Base-by-base conservation (phyloP, 2,797 vertebrate species). In the Arnoldichthys spilopterus region DNA sequence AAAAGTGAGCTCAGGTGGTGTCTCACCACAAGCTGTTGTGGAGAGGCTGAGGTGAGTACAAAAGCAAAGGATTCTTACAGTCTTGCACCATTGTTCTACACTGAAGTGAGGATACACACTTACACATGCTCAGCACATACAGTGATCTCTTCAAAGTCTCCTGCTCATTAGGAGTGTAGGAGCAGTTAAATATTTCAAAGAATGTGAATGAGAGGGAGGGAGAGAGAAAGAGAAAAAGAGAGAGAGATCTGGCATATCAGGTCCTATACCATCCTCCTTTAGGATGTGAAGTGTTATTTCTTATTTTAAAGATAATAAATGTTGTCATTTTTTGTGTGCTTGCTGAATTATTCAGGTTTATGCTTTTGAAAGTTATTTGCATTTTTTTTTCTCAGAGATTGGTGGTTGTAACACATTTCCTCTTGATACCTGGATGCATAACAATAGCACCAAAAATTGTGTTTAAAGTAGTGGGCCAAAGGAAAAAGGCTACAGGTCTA, bases 241-340 rank as follows among this genome's bases (percentile, higher is more conserved):
- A 43, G 5, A 12, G 11, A 43, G 40, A 43, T 66, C 51, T 66
- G 61, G 61, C 45, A 12, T 59, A 34, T 74, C 40, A 37, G 56
- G 53, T 62, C 70, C 66, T 77, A 26, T 73, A 73, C 43, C 59
- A 40, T 78, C 74, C 81, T 67, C 40, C 3, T 3, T 37, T 20
- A 71, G 77, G 77, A 85, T 78, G 69, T 66, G 30, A 63, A 63
- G 79, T 79, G 69, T 59, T 77, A 64, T 54, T 72, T 62, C 61
- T 79, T 72, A 78, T 74, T 83, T 76, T 69, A 81, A 81, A 69
- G 76, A 81, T 77, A 75, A 79, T 82, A 83, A 81, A 76, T 62
- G 64, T 78, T 59, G 72, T 61, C 49, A 37, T 67, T 75, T 49
- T 78, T 77, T 59, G 79, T 76, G 76, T 77, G 69, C 68, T 43